phyloP scores from a whole-genome alignment of 2,888 invertebrate species.

The Ectobius pallidus region DNA sequence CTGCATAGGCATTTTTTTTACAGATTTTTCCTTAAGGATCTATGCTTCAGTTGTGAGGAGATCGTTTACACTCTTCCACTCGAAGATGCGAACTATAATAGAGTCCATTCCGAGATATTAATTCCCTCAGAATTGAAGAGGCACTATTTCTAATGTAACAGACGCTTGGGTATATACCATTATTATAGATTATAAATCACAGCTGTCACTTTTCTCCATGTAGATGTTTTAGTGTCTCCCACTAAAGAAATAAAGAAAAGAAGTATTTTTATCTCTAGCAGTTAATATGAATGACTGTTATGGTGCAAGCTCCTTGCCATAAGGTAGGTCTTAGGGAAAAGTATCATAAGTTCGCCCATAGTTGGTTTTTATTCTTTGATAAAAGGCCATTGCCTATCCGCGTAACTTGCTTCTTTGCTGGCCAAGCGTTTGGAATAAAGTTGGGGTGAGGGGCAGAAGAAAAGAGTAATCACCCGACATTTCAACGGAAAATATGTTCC shows the following conservation, averaged over 20 bases:
- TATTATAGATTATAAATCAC: too few relatives aligned
- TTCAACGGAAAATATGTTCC: conserved; percentile 23
- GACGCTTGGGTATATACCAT: too few relatives aligned
- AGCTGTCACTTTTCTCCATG: neutral
- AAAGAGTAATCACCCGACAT: conserved; percentile 23
- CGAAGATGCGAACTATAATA: too few relatives aligned
- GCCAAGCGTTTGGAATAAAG: neutral
- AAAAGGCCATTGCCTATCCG: conserved; percentile 18
- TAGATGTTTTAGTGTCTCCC: neutral
- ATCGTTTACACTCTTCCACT: too few relatives aligned
- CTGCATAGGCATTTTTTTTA: too few relatives aligned
- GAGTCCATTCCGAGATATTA: too few relatives aligned
- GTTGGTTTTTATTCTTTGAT: conserved; percentile 19
- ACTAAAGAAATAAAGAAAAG: neutral
- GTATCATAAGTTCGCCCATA: neutral
- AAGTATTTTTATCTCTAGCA: neutral
- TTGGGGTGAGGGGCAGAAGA: neutral
- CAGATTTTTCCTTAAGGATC: too few relatives aligned
- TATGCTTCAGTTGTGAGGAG: too few relatives aligned
- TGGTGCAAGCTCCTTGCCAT: neutral
- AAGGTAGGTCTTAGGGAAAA: neutral
- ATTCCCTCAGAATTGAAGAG: too few relatives aligned
- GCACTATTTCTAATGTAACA: too few relatives aligned
- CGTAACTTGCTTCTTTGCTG: conserved; percentile 11
- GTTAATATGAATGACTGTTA: conserved; percentile 16